Evolutionary conservation across 2,888 invertebrate genomes (phyloP).

Genomic region (Drosophila sordidula): DNA sequence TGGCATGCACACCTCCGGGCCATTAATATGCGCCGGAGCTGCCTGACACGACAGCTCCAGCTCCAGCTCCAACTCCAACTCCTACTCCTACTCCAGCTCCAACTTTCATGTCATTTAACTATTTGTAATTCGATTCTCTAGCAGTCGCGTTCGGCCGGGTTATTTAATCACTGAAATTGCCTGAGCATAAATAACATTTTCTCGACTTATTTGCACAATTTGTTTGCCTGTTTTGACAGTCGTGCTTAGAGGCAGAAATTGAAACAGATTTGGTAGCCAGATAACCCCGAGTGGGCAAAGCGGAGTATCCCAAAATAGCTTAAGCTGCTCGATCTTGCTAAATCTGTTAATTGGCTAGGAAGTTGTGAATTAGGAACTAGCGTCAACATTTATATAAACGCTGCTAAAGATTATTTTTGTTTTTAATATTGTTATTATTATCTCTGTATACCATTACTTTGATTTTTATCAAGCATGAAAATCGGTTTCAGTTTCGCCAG

Average conservation of each 20-base stretch:
- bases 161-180: conserved; percentile 71
- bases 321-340: not conserved
- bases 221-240: conserved; percentile 80
- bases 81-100: not conserved
- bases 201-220: conserved; percentile 79
- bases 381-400: too few relatives aligned
- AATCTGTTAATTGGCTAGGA: too few relatives aligned
- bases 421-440: too few relatives aligned
- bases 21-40: conserved; percentile 62
- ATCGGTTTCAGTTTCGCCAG: too few relatives aligned
- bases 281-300: conserved; percentile 8
- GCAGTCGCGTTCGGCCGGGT: conserved; percentile 46
- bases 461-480: too few relatives aligned
- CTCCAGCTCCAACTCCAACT: not conserved
- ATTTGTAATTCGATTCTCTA: conserved; percentile 50
- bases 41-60: conserved; percentile 1
- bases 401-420: too few relatives aligned
- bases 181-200: conserved; percentile 73
- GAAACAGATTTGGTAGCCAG: conserved; percentile 53
- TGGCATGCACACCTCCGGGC: conserved; percentile 82
- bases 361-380: too few relatives aligned
- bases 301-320: not conserved
- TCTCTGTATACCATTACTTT: too few relatives aligned
- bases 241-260: conserved; percentile 58
- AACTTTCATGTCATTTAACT: conserved; percentile 64